phyloP scores from a whole-genome alignment of 2,113 vertebrate species.

The Paracanthobrama guichenoti region DNA sequence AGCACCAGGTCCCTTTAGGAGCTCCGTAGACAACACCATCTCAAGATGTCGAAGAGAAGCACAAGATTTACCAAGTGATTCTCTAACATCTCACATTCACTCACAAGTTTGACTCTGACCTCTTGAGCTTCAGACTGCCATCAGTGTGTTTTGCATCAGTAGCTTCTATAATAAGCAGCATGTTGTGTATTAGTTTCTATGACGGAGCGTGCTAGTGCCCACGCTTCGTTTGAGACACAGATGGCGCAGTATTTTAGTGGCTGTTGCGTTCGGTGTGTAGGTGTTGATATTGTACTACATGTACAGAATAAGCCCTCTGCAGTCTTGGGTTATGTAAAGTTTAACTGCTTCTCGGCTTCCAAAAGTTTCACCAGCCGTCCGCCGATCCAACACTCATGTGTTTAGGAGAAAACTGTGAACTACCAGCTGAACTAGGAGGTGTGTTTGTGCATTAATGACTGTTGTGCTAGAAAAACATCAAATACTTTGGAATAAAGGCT shows the following conservation, averaged over 20 bases:
- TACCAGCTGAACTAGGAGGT: not conserved
- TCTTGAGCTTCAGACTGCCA: not conserved
- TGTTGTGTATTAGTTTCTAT: not conserved
- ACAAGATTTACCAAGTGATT: not conserved
- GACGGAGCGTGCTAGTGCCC: not conserved
- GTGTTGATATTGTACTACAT: conserved; percentile 29
- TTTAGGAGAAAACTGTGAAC: no score
- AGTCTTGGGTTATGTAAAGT: not conserved
- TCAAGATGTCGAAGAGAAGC: not conserved
- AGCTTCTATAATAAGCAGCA: not conserved
- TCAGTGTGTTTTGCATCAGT: not conserved
- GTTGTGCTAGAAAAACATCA: not conserved
- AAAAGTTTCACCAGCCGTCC: conserved; percentile 2
- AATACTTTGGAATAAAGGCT: not conserved
- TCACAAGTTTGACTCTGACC: not conserved
- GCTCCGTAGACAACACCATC: not conserved
- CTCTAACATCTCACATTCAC: not conserved
- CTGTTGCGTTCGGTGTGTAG: conserved; percentile 5
- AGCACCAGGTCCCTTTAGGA: no score
- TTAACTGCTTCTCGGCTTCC: not conserved
- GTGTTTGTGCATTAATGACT: not conserved
- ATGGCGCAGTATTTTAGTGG: conserved; percentile 6
- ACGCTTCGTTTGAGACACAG: not conserved
- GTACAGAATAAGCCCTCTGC: conserved; percentile 18
- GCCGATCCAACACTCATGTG: not conserved